A percentile compares a stretch with the other conserved stretches of the same genome.
phyloP scores from a whole-genome alignment of 2,888 invertebrate species.

The Mythimna vitellina region DNA sequence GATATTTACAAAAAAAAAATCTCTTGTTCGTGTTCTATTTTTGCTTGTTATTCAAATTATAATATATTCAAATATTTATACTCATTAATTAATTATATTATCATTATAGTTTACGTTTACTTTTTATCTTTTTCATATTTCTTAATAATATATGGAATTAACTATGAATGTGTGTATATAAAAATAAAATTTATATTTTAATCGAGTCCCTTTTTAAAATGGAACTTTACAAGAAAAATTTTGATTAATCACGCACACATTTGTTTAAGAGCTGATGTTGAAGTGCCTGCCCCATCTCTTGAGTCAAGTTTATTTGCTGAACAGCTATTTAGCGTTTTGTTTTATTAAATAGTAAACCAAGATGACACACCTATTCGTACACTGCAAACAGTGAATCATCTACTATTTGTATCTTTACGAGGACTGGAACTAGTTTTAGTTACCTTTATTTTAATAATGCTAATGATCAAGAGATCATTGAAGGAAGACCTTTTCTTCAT shows the following conservation, averaged over 20 bases:
- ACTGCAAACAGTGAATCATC: slow-evolving; percentile 29
- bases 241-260: not conserved
- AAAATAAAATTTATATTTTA: too few species aligned
- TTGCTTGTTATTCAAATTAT: too few species aligned
- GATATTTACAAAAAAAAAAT: too few species aligned
- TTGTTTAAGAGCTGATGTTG: not conserved
- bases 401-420: slow-evolving; percentile 21
- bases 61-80: too few species aligned
- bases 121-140: too few species aligned
- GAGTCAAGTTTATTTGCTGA: slow-evolving; percentile 30
- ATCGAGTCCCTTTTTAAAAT: not conserved
- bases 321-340: slow-evolving; percentile 13
- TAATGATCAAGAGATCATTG: too few species aligned
- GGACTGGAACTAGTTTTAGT: not conserved
- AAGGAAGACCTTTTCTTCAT: not conserved
- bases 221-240: not conserved
- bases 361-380: slow-evolving; percentile 30
- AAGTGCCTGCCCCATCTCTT: slow-evolving; percentile 5
- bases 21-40: too few species aligned
- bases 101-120: too few species aligned
- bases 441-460: not conserved
- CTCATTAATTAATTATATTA: too few species aligned
- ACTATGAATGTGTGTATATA: too few species aligned
- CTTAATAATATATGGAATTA: too few species aligned
- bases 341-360: slow-evolving; percentile 25